Conservation (phyloP, 1,140 invertebrate species). For the Steinernema khuongi region DNA sequence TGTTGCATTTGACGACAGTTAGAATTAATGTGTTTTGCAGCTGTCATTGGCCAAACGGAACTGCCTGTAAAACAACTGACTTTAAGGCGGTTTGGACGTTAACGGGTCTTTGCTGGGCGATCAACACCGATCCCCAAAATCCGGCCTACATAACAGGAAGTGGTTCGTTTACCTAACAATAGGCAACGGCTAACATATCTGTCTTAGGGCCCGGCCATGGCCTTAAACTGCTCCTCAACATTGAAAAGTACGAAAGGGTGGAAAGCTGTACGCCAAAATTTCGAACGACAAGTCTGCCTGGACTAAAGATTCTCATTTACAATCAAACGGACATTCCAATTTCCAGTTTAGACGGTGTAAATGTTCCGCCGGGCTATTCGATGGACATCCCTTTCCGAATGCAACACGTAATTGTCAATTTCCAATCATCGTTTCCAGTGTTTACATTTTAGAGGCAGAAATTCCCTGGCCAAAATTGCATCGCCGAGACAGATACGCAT, state of each 20-base stretch:
- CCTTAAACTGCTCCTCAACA: conserved; percentile 49
- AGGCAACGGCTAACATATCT: conserved; percentile 17
- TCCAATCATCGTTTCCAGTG: conserved; percentile 17
- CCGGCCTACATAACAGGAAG: conserved; percentile 48
- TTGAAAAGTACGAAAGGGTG: conserved; percentile 55
- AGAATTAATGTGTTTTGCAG: conserved; percentile 33
- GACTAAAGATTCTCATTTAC: conserved; percentile 55
- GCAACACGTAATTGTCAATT: conserved; percentile 45
- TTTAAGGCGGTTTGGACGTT: conserved; percentile 56
- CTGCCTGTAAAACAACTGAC: conserved; percentile 41
- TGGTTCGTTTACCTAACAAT: conserved; percentile 28
- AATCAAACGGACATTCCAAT: conserved; percentile 56
- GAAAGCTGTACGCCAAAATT: conserved; percentile 54
- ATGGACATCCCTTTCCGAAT: conserved; percentile 59
- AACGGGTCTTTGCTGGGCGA: conserved; percentile 58
- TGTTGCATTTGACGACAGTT: background rate
- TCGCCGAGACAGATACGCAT: conserved; percentile 48
- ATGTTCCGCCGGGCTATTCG: conserved; percentile 55
- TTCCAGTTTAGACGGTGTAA: conserved; percentile 52
- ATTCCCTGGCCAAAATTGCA: conserved; percentile 50
- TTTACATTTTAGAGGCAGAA: conserved; percentile 48
- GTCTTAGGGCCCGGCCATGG: conserved; percentile 47
- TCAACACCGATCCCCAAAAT: conserved; percentile 51
- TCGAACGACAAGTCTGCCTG: conserved; percentile 46
- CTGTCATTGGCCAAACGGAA: conserved; percentile 56